phyloP scores from a whole-genome alignment of 1,140 invertebrate species.

The Drosophila mojavensis region DNA sequence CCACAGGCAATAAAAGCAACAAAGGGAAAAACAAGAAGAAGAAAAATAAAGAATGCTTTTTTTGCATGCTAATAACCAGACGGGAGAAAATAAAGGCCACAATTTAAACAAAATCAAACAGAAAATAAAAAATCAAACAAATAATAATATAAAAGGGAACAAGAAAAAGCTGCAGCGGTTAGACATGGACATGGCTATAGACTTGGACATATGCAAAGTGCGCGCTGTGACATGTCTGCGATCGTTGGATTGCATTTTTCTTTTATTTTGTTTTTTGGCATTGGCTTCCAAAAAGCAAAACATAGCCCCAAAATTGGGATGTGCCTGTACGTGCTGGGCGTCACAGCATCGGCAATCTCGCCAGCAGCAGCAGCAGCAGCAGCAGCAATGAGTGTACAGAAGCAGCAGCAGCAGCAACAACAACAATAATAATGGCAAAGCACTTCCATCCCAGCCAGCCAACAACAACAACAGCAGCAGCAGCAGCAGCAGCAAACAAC shows the following conservation, averaged over 20 bases:
- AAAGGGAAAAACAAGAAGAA: constrained; percentile 41
- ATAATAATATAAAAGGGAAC: constrained; percentile 45
- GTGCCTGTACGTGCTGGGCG: constrained; percentile 69
- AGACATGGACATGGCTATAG: constrained; percentile 22
- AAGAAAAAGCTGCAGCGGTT: constrained; percentile 2
- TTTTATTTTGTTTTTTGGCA: constrained; percentile 15
- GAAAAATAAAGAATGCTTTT: constrained; percentile 26
- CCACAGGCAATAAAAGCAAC: constrained; percentile 37
- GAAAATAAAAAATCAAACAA: constrained; percentile 62
- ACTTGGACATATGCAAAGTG: constrained; percentile 46
- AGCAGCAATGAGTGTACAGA: constrained; percentile 24
- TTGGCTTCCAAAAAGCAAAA: constrained; percentile 26
- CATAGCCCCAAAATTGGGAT: constrained; percentile 63
- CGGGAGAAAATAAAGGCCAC: constrained; percentile 28
- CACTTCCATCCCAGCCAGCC: constrained; percentile 35
- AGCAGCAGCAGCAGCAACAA: constrained; percentile 25
- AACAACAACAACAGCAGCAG: constrained; percentile 19
- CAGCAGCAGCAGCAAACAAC: constrained; percentile 7
- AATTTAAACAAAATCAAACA: constrained; percentile 76
- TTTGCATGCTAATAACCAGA: constrained; percentile 38
- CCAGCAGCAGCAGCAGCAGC: constrained; percentile 12
- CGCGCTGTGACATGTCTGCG: constrained; percentile 42
- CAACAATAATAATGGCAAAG: constrained; percentile 35
- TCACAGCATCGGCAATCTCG: constrained; percentile 49
- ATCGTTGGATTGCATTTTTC: constrained; percentile 53